Evolutionary conservation across 92 coral and sea anemone genomes (phyloP), one percentile per base, ranked within the genome.

Genomic region (Umimayanthus chanpuru): DNA sequence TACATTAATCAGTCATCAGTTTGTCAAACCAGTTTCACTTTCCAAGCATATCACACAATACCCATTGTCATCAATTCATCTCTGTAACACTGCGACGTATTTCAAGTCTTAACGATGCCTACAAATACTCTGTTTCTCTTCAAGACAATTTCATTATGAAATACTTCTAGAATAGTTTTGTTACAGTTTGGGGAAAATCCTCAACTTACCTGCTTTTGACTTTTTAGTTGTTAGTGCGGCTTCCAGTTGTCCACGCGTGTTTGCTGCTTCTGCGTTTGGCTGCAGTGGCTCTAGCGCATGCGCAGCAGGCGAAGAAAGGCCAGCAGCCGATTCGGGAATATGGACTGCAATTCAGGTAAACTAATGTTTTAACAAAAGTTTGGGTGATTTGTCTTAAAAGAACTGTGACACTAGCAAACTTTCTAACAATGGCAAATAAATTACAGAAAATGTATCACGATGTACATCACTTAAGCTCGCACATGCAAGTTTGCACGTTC

Each of bases 321-420:
- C 89, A 20, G 86, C 26, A n/a, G 50, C 91, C 28, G 89, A 73
- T 7, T 88, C 89, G 20, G 93, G 93, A 44, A 88, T 88, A 21
- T 88, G 89, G 9, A 91, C 93, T 91, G 76, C 26, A 65, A 25
- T 18, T 58, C 18, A 47, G 56, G 41, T 26, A 41, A 74, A 32
- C 21, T 3, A 74, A 25, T 14, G 41, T 7, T 32, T 74, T 14
- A 28, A 74, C 40, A 8, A 4, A 20, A 25, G n/a, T n/a, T n/a
- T n/a, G n/a, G n/a, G n/a, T n/a, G n/a, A n/a, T n/a, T n/a, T n/a
- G n/a, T n/a, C n/a, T n/a, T n/a, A n/a, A n/a, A n/a, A n/a, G n/a
- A n/a, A n/a, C n/a, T n/a, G n/a, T n/a, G n/a, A n/a, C n/a, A n/a
- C n/a, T n/a, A n/a, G n/a, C n/a, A n/a, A n/a, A n/a, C n/a, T n/a